Evolutionary conservation across 2,113 vertebrate genomes (phyloP), one percentile per base, ranked within the genome.

Genomic region (Spea multiplicata): DNA sequence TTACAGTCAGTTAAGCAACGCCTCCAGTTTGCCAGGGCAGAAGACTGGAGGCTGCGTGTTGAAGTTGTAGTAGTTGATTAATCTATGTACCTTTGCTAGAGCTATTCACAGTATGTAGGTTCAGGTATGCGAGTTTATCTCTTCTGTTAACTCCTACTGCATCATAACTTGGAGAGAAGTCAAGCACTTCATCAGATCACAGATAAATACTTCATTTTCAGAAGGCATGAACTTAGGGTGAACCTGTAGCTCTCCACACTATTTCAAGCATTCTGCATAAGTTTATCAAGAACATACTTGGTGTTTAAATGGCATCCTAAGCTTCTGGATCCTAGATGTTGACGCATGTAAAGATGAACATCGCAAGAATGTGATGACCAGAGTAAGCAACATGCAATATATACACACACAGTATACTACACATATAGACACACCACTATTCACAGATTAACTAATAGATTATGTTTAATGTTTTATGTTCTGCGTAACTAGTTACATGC

Each of bases 251-350:
- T 73, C 45, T 75, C 80, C 77, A 72, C 83, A 84, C 85, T 83
- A 86, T 12, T 0, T 0, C 81, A 80, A 85, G 83, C 83, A 80
- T 87, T 91, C 85, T 84, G 86, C 81, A 71, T 62, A 82, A 81
- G 82, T 78, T 80, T 78, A 86, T 75, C 78, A 85, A 83, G 79
- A 2, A 64, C 75, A 73, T 0, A 0, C 61, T 83, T 82, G 85
- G 82, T 0, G 55, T 74, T 80, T 61, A 71, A 82, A 84, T 66
- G 82, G 79, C 78, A 84, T 84, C 71, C 76, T 71, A 65, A 9
- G 3, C 8, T 13, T 59, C 55, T 4, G 55, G 10, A 12, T 12
- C 4, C 10, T 59, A 5, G 12, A 4, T 5, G 4, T 13, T 30
- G 30, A 9, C 14, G 55, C 12, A 59, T 59, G 55, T 59, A 2